Conservation (phyloP, 2,113 vertebrate genomes). For the Chitala chitala region DNA sequence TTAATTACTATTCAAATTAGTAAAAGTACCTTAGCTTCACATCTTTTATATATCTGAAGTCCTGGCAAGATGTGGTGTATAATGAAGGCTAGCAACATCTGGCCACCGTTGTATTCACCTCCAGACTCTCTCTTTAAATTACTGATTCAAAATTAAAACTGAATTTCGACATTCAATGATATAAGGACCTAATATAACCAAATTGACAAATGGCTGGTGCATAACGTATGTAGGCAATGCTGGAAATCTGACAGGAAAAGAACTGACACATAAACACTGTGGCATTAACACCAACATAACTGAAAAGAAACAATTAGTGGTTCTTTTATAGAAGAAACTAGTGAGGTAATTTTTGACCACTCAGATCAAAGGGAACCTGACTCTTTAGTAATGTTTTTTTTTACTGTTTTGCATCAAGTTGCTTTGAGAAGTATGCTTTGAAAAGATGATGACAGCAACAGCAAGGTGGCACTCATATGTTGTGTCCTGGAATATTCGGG, state of each 20-base stretch:
- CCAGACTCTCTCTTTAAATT: slow-evolving; percentile 17
- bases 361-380: neutral
- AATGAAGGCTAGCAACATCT: slow-evolving; percentile 48
- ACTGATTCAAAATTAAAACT: neutral
- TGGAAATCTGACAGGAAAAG: too few relatives aligned
- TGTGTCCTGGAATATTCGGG: neutral
- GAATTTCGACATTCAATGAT: neutral
- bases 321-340: neutral
- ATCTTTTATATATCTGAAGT: slow-evolving; percentile 28
- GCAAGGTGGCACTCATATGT: too few relatives aligned
- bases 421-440: neutral
- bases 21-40: slow-evolving; percentile 42
- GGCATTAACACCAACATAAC: neutral
- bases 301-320: neutral
- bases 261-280: too few relatives aligned
- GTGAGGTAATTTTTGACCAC: neutral
- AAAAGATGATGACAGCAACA: neutral
- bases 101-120: slow-evolving; percentile 29
- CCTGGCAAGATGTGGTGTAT: slow-evolving; percentile 35
- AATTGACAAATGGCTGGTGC: neutral
- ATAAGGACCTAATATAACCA: neutral
- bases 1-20: slow-evolving; percentile 44
- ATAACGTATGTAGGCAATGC: neutral
- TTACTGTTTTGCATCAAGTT: neutral
- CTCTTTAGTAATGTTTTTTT: neutral